Conservation (phyloP, 2,888 invertebrate species). For the Aleiodes alternator region DNA sequence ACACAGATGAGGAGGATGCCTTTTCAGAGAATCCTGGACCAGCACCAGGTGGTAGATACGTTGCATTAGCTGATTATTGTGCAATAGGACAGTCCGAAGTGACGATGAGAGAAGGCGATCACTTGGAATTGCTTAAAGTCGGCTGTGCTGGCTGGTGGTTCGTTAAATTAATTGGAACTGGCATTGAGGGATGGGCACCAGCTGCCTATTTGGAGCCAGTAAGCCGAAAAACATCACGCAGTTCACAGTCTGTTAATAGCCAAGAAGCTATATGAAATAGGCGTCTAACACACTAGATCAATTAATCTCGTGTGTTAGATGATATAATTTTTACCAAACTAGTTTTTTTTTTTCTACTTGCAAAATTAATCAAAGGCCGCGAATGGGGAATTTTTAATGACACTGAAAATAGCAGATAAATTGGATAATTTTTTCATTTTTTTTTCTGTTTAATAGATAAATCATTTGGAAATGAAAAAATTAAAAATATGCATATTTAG, state of each 20-base stretch:
- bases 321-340: conserved; percentile 29
- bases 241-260: conserved; percentile 78
- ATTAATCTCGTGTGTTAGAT: conserved; percentile 66
- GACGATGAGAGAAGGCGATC: conserved; percentile 92
- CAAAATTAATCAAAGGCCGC: conserved; percentile 25
- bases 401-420: no score
- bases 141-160: conserved; percentile 99
- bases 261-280: conserved; percentile 74
- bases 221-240: conserved; percentile 86
- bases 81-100: conserved; percentile 94
- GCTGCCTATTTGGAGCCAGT: conserved; percentile 91
- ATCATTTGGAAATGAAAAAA: no score
- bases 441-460: no score
- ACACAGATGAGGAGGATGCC: conserved; percentile 90
- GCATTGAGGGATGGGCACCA: conserved; percentile 95
- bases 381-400: neutral
- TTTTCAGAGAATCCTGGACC: conserved; percentile 79
- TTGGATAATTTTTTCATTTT: no score
- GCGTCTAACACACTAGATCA: conserved; percentile 73
- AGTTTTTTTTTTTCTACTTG: conserved; percentile 2
- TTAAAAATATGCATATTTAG: no score
- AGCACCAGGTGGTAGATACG: conserved; percentile 84
- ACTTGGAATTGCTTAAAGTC: conserved; percentile 91
- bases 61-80: conserved; percentile 94
- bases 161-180: conserved; percentile 86